Conservation (phyloP, 2,797 vertebrate genomes). For the Phalanger gymnotis region DNA sequence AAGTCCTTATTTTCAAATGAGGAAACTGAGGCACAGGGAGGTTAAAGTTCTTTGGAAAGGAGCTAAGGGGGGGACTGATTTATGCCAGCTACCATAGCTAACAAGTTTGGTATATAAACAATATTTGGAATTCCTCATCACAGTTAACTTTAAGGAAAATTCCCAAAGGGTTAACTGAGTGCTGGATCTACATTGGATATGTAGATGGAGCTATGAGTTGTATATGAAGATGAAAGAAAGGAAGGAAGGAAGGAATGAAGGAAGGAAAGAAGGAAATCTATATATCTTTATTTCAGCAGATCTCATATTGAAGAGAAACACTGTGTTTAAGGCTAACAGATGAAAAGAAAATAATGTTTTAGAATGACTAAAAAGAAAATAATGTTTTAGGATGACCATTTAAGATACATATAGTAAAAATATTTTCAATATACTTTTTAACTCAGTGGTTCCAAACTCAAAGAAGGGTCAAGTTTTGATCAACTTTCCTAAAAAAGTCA, state of each 20-base stretch:
- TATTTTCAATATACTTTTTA: constrained; percentile 10
- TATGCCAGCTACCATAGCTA: background rate
- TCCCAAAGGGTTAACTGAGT: background rate
- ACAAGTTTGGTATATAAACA: background rate
- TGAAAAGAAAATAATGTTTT: background rate
- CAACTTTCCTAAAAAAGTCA: background rate
- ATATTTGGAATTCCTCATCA: background rate
- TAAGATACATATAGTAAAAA: constrained; percentile 3
- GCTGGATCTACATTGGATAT: background rate
- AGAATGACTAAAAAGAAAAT: background rate
- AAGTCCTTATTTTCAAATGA: constrained; percentile 13
- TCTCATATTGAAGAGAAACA: background rate
- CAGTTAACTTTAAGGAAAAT: background rate
- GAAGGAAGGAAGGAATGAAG: background rate
- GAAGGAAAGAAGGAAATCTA: background rate
- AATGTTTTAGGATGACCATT: background rate
- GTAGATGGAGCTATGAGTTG: too few species aligned
- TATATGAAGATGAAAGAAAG: background rate
- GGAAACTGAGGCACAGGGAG: background rate
- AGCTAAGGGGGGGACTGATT: background rate
- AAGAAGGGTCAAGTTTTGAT: background rate
- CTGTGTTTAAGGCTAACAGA: background rate
- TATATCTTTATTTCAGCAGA: background rate
- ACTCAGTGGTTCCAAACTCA: background rate
- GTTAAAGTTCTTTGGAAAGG: background rate